Evolutionary conservation across 2,888 invertebrate genomes (phyloP), one percentile per base, ranked within the genome.

Genomic region (Polydrusus tereticollis): DNA sequence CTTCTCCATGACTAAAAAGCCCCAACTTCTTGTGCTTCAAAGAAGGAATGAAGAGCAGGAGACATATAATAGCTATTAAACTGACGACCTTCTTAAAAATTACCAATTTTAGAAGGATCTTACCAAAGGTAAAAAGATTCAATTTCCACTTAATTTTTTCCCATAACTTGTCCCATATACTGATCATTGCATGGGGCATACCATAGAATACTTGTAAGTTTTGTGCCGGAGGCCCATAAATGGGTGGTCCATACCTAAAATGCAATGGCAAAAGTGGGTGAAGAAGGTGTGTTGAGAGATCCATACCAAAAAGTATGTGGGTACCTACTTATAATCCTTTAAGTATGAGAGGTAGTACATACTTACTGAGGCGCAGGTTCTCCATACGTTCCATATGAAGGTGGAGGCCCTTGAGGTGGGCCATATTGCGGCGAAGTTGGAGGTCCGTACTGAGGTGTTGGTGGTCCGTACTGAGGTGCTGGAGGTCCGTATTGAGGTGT

Each of bases 11-110:
- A 21, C n/a, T n/a, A n/a, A 58, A 60, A 20, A 66, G 52, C 18
- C 38, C 47, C 16, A 26, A 26, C 33, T 70, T 71, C 55, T 80
- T 80, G 14, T 82, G 77, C 69, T 85, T 85, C 70, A 85, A 77
- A 50, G 81, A 78, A 0, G 94, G 94, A 76, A 94, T 89, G 81
- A 94, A 93, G 62, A 94, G 85, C 77, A 94, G 84, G 81, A 94
- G 87, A 81, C 92, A 94, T 78, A 94, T 89, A 4, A 93, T 87
- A 0, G 92, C 94, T 45, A 94, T 89, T 85, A 94, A 93, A 78
- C 93, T 93, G 69, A 94, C 91, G 62, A 94, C 90, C 85, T 94
- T 92, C 85, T 94, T 94, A 83, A 94, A 94, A 77, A 94, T 91
- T 3, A 94, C 85, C 60, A 94, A 83, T 82, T 94, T 94, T 36